phyloP scores from a whole-genome alignment of 2,888 invertebrate species.

The Zygogramma bicolorata region DNA sequence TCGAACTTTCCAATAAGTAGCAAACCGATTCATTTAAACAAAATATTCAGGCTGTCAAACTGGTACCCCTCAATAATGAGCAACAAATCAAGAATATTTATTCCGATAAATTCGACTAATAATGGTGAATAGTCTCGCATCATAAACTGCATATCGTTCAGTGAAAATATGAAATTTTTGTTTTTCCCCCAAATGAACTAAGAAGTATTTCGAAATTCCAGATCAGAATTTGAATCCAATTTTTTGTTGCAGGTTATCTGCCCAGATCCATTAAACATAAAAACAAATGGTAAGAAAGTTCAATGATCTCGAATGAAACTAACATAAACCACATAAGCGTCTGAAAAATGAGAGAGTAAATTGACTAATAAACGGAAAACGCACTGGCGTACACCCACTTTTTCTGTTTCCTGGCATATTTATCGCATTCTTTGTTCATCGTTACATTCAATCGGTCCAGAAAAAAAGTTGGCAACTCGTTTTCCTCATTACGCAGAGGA shows the following conservation, averaged over 20 bases:
- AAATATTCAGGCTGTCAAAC: too few relatives aligned
- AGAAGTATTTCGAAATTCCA: too few relatives aligned
- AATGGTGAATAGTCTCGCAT: too few relatives aligned
- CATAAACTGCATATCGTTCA: too few relatives aligned
- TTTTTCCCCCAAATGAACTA: too few relatives aligned
- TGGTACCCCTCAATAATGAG: too few relatives aligned
- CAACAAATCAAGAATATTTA: too few relatives aligned
- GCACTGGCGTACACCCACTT: not conserved
- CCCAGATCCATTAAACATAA: constrained; percentile 37
- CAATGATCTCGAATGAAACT: constrained; percentile 9
- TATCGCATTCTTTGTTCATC: not conserved
- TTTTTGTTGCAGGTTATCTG: constrained; percentile 41
- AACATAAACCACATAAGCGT: not conserved
- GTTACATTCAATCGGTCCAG: not conserved
- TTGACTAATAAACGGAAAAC: not conserved
- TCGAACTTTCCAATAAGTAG: too few relatives aligned
- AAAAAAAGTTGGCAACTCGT: not conserved
- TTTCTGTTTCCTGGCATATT: not conserved
- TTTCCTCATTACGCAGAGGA: not conserved
- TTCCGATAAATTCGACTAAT: too few relatives aligned
- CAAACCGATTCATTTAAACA: too few relatives aligned
- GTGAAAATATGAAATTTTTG: too few relatives aligned
- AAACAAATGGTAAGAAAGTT: constrained; percentile 41
- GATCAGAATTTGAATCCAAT: not conserved
- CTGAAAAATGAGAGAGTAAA: constrained; percentile 2